Conservation (phyloP, 2,113 vertebrate genomes). For the Neoarius graeffei region DNA sequence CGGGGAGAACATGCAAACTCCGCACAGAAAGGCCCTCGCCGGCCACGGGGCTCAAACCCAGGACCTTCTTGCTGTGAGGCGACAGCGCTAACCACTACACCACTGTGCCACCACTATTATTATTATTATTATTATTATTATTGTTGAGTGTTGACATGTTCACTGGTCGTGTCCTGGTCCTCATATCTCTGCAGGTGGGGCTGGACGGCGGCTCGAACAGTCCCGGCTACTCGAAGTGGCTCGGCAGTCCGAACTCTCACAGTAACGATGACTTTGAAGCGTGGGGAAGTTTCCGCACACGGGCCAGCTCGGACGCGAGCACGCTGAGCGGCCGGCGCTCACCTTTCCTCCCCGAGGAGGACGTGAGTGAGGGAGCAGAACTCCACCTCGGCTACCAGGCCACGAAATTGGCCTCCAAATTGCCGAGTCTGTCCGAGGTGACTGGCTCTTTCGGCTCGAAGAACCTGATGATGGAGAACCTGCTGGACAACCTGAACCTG, state of each 20-base stretch:
- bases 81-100: no score
- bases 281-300: conserved; percentile 91
- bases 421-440: conserved; percentile 93
- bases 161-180: not conserved
- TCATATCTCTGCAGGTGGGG: conserved; percentile 81
- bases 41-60: no score
- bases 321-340: conserved; percentile 90
- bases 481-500: conserved; percentile 93
- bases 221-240: conserved; percentile 89
- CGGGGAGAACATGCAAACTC: no score
- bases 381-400: conserved; percentile 87
- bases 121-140: not conserved
- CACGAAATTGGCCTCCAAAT: conserved; percentile 84
- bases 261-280: conserved; percentile 93
- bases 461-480: conserved; percentile 87
- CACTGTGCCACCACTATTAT: not conserved
- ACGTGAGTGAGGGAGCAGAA: conserved; percentile 84
- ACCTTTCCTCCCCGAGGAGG: conserved; percentile 90
- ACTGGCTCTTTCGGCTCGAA: conserved; percentile 79
- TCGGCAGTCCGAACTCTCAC: conserved; percentile 92
- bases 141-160: not conserved
- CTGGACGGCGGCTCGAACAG: conserved; percentile 84
- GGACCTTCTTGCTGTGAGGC: no score
- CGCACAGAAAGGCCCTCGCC: no score
- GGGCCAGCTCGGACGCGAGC: conserved; percentile 94